A percentile compares a stretch with the other conserved stretches of the same genome.
phyloP scores from a whole-genome alignment of 2,113 vertebrate species.

The Irena cyanogastra region DNA sequence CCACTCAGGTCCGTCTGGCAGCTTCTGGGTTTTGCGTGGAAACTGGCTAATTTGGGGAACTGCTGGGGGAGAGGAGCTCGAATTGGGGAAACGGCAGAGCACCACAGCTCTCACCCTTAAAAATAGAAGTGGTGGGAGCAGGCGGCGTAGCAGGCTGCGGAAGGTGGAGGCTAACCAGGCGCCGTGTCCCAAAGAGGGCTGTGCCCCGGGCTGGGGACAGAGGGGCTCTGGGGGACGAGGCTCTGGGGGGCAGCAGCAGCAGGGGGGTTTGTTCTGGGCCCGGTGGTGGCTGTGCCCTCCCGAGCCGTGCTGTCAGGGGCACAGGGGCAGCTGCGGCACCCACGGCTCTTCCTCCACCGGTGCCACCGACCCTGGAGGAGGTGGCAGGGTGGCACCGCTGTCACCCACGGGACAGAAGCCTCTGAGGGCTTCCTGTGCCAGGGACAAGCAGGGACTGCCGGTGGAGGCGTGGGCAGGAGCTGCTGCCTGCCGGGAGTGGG shows the following conservation, averaged over 20 bases:
- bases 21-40: background rate
- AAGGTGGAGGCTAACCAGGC: background rate
- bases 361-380: background rate
- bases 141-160: background rate
- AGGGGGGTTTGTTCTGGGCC: no score
- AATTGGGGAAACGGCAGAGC: conserved; percentile 32
- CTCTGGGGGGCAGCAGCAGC: background rate
- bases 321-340: rapidly evolving
- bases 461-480: background rate
- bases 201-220: background rate
- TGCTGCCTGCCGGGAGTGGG: background rate
- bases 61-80: background rate
- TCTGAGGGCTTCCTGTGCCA: background rate
- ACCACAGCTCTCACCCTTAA: conserved; percentile 33
- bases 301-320: background rate
- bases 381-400: background rate
- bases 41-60: conserved; percentile 45
- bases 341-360: rapidly evolving
- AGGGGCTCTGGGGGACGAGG: background rate
- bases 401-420: background rate
- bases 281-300: no score
- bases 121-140: conserved; percentile 51
- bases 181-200: background rate
- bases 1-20: background rate
- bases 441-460: background rate